phyloP scores from a whole-genome alignment of 2,113 vertebrate species.

The Eonycteris spelaea region DNA sequence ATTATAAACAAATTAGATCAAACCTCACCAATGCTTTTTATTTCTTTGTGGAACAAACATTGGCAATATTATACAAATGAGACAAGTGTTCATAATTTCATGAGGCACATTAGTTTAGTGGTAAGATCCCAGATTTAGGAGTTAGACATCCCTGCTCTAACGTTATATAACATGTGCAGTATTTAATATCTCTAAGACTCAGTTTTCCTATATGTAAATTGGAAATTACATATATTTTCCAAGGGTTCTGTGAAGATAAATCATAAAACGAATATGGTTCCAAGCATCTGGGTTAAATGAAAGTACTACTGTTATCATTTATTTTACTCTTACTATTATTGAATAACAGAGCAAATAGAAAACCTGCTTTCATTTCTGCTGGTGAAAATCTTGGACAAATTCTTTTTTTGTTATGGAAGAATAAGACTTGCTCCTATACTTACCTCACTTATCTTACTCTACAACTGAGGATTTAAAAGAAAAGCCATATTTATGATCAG shows the following conservation, averaged over 20 bases:
- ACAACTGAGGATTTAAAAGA: neutral
- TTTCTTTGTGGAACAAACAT: neutral
- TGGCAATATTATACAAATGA: neutral
- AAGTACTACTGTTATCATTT: neutral
- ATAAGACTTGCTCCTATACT: neutral
- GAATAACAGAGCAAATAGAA: neutral
- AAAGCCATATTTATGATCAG: neutral
- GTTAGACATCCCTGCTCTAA: neutral
- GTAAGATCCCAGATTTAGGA: neutral
- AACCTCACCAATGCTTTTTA: neutral
- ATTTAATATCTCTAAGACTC: neutral
- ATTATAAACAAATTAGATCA: neutral
- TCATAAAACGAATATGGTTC: neutral
- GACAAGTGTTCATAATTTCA: neutral
- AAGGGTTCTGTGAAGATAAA: neutral
- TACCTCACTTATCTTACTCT: neutral
- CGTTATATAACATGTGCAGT: neutral
- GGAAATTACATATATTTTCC: neutral
- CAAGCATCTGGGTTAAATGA: neutral
- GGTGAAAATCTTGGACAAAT: neutral
- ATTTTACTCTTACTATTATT: neutral
- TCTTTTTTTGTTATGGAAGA: neutral
- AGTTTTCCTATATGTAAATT: neutral
- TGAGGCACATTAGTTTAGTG: neutral
- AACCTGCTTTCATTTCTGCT: neutral